Percentiles rank a stretch among this genome's conserved stretches.
Evolutionary conservation across 2,113 vertebrate species (phyloP).

Genomic region (Meriones unguiculatus): DNA sequence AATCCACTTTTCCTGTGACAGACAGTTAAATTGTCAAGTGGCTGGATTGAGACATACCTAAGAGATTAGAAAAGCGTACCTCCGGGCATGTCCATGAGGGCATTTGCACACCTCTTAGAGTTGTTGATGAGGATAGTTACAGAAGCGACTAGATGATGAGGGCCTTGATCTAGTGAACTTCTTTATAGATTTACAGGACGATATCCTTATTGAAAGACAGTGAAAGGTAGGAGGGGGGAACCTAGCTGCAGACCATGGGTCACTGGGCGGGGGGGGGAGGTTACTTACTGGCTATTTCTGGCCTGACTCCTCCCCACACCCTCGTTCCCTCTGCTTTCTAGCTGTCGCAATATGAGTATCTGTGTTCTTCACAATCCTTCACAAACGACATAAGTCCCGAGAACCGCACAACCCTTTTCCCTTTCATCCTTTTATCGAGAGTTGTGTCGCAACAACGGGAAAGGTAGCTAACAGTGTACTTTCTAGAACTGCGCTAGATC

Average conservation of each 20-base stretch:
- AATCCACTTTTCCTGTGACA: neutral
- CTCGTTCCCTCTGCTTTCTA: neutral
- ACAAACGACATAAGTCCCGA: no score
- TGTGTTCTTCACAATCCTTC: neutral
- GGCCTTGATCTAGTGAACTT: no score
- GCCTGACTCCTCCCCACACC: no score
- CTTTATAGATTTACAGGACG: neutral
- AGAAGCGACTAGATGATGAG: neutral
- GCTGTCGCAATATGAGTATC: neutral
- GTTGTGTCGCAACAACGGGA: neutral
- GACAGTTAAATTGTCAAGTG: neutral
- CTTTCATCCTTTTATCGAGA: no score
- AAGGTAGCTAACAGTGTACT: no score
- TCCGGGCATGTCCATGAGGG: no score
- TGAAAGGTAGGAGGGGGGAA: neutral
- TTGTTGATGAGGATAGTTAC: neutral
- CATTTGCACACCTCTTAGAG: neutral
- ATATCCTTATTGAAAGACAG: neutral
- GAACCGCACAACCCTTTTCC: neutral
- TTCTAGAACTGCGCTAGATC: neutral
- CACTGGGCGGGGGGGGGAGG: neutral
- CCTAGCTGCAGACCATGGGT: neutral
- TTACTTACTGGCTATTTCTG: neutral
- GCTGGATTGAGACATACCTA: neutral
- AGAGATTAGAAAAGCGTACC: neutral